Evolutionary conservation across 2,888 invertebrate species (phyloP).

Genomic region (Eilema sororculum): DNA sequence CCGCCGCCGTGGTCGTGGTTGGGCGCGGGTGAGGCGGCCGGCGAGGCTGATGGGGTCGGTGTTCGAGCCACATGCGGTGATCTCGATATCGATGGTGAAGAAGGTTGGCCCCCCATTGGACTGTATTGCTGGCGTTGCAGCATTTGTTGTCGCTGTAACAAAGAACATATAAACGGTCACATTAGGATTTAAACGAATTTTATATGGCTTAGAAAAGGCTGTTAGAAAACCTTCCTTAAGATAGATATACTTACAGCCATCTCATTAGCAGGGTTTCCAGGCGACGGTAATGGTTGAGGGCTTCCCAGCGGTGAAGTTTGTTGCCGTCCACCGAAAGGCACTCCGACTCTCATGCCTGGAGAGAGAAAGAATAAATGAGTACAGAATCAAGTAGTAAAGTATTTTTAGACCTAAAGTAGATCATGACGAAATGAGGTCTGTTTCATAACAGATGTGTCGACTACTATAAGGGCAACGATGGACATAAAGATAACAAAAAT

Average conservation of each 20-base stretch:
- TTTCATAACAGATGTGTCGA: too few relatives aligned
- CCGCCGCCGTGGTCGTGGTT: slow-evolving; percentile 58
- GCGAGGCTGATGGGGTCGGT: slow-evolving; percentile 76
- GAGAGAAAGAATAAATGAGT: slow-evolving; percentile 3
- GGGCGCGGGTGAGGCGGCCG: slow-evolving; percentile 78
- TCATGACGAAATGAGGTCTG: neutral
- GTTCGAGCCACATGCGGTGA: slow-evolving; percentile 87
- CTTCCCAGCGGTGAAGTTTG: slow-evolving; percentile 84
- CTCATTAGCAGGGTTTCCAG: slow-evolving; percentile 78
- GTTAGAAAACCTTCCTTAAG: too few relatives aligned
- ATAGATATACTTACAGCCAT: slow-evolving; percentile 70
- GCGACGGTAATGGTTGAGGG: slow-evolving; percentile 83
- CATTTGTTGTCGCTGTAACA: slow-evolving; percentile 79
- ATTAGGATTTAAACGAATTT: too few relatives aligned
- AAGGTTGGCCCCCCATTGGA: slow-evolving; percentile 85
- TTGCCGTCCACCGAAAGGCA: slow-evolving; percentile 76
- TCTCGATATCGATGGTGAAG: slow-evolving; percentile 86
- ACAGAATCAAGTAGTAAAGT: neutral
- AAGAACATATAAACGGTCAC: neutral
- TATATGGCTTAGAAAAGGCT: neutral
- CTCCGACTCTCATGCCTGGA: slow-evolving; percentile 82
- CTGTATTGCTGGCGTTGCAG: slow-evolving; percentile 84
- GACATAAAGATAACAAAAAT: too few relatives aligned
- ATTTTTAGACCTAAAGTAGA: neutral
- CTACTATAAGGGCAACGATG: too few relatives aligned